Evolutionary conservation across 2,113 vertebrate species (phyloP), one percentile per base, ranked within the genome.

Genomic region (Dicrurus megarhynchus): DNA sequence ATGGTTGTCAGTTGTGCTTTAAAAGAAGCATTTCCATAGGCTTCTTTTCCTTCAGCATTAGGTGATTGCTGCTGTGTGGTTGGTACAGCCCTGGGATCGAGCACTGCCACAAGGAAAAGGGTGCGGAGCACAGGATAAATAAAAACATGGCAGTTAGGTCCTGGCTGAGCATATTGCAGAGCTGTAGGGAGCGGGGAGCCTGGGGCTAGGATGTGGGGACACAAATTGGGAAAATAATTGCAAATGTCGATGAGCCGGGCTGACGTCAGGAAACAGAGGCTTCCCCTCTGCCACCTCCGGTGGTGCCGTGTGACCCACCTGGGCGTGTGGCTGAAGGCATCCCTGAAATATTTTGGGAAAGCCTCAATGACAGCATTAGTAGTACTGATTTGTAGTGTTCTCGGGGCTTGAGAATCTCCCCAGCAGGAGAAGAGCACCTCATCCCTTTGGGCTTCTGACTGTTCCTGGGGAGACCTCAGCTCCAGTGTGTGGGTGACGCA

Each of bases 211-310:
- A 68, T 42, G 57, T 7, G 28, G 65, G 56, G 37, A 44, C 52
- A 15, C 47, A 27, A 33, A 81, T 11, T 7, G 61, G n/a, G 52
- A 49, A 59, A 68, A 94, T 22, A 47, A 91, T 84, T 52, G 74
- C 44, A 35, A 70, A 63, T 60, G 39, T 37, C 23, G 13, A 33
- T 19, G 91, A 52, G 84, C 65, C 1, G 7, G 46, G 32, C 46
- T 96, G 93, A 84, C 23, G 21, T 95, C 80, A 87, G 73, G 80
- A 33, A 12, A 30, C 55, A 2, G 55, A 92, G 91, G 90, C 52
- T 89, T 84, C 53, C 87, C 87, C 30, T 26, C 44, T 39, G 84
- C 81, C 84, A 22, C 35, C 70, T 55, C 64, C 80, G 7, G 64
- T 4, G 0, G 11, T 23, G 63, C 79, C 22, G 32, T 1, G 20